A percentile compares a stretch with the other conserved stretches of the same genome.
phyloP scores from a whole-genome alignment of 2,797 vertebrate genomes.

The Catamblyrhynchus diadema region DNA sequence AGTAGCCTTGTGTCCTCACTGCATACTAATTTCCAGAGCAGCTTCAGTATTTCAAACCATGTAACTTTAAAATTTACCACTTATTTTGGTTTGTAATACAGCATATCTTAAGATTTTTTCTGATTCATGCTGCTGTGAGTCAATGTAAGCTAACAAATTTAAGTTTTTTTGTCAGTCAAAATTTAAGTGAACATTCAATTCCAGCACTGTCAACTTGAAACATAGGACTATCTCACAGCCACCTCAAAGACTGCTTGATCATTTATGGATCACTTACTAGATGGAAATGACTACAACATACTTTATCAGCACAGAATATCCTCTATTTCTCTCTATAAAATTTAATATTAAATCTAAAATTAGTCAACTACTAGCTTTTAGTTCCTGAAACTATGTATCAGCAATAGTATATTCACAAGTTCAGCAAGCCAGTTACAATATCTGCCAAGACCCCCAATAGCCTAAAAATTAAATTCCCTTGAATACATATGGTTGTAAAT shows the following conservation, averaged over 20 bases:
- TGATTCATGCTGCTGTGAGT: background rate
- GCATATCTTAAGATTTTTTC: background rate
- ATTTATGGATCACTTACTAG: background rate
- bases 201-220: background rate
- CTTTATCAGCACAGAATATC: background rate
- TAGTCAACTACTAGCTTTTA: background rate
- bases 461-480: background rate
- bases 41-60: background rate
- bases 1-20: background rate
- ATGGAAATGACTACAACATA: background rate
- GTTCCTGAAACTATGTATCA: background rate
- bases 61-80: background rate
- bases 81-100: background rate
- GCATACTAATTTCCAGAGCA: background rate
- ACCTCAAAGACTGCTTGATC: background rate
- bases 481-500: background rate
- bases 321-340: background rate
- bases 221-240: background rate
- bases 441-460: fast-evolving
- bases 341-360: background rate
- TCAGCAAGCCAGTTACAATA: background rate
- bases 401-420: background rate
- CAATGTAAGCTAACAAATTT: background rate
- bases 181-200: background rate
- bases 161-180: background rate